phyloP scores from a whole-genome alignment of 2,888 invertebrate species.

The Cetonia aurata region DNA sequence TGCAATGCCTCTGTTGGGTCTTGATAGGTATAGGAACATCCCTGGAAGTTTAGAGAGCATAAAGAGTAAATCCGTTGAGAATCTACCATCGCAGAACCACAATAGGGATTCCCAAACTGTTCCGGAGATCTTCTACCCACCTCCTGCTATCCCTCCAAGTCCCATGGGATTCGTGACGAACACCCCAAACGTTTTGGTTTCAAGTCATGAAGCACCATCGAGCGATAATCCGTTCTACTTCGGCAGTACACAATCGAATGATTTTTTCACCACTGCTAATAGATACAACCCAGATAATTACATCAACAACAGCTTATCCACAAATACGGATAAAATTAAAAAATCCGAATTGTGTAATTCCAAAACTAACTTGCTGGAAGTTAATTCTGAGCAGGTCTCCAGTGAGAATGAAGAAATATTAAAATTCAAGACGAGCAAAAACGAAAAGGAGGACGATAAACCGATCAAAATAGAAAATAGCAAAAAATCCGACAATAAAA shows the following conservation, averaged over 20 bases:
- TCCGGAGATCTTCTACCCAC: slow-evolving; percentile 38
- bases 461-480: slow-evolving; percentile 39
- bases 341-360: slow-evolving; percentile 51
- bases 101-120: slow-evolving; percentile 52
- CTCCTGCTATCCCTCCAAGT: slow-evolving; percentile 17
- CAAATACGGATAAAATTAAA: slow-evolving; percentile 42
- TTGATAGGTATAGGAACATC: slow-evolving; percentile 65
- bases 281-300: slow-evolving; percentile 61
- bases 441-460: slow-evolving; percentile 47
- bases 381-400: slow-evolving; percentile 51
- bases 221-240: slow-evolving; percentile 61
- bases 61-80: slow-evolving; percentile 46
- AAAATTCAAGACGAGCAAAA: slow-evolving; percentile 55
- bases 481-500: slow-evolving; percentile 43
- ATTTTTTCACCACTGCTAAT: slow-evolving; percentile 56
- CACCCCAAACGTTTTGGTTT: slow-evolving; percentile 26
- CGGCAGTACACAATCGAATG: slow-evolving; percentile 56
- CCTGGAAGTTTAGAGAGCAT: slow-evolving; percentile 62
- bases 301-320: slow-evolving; percentile 31
- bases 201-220: slow-evolving; percentile 8
- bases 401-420: slow-evolving; percentile 63
- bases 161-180: slow-evolving; percentile 22
- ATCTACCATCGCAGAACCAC: slow-evolving; percentile 53
- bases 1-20: slow-evolving; percentile 65
- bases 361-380: slow-evolving; percentile 49